Evolutionary conservation across 2,888 invertebrate genomes (phyloP).

Genomic region (Synanthedon formicaeformis): DNA sequence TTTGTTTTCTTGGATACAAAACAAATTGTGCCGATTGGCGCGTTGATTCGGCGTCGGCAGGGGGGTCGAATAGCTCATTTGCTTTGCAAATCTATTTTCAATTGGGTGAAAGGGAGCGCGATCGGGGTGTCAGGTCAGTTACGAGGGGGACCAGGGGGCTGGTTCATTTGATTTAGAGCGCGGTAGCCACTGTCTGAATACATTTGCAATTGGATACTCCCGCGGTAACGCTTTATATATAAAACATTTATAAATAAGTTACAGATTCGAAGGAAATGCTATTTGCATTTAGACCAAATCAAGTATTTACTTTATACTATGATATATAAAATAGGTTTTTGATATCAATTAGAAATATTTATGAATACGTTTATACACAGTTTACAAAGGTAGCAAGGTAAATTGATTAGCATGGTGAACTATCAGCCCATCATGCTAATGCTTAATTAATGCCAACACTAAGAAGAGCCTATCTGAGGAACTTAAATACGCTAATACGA

Average conservation of each 20-base stretch:
- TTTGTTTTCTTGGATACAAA: constrained; percentile 30
- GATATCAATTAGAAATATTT: too few relatives aligned
- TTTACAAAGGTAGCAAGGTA: too few relatives aligned
- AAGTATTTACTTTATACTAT: too few relatives aligned
- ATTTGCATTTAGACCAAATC: too few relatives aligned
- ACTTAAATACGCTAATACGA: too few relatives aligned
- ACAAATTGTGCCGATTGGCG: constrained; percentile 37
- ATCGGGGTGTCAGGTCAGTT: not conserved
- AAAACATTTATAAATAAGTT: not conserved
- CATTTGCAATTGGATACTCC: not conserved
- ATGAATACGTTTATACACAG: too few relatives aligned
- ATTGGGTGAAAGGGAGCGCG: constrained; percentile 13
- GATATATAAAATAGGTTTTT: too few relatives aligned
- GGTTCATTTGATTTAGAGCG: not conserved
- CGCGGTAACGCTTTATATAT: not conserved
- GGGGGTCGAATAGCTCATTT: constrained; percentile 21
- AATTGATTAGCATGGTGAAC: too few relatives aligned
- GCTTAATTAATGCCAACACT: too few relatives aligned
- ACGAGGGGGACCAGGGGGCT: not conserved
- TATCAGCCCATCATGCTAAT: too few relatives aligned
- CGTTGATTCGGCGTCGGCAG: constrained; percentile 3
- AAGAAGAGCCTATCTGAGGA: too few relatives aligned
- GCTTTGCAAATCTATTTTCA: constrained; percentile 31
- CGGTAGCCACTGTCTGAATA: not conserved
- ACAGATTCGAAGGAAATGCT: too few relatives aligned